Evolutionary conservation across 2,888 invertebrate species (phyloP).

Genomic region (Marronus borbonicus): DNA sequence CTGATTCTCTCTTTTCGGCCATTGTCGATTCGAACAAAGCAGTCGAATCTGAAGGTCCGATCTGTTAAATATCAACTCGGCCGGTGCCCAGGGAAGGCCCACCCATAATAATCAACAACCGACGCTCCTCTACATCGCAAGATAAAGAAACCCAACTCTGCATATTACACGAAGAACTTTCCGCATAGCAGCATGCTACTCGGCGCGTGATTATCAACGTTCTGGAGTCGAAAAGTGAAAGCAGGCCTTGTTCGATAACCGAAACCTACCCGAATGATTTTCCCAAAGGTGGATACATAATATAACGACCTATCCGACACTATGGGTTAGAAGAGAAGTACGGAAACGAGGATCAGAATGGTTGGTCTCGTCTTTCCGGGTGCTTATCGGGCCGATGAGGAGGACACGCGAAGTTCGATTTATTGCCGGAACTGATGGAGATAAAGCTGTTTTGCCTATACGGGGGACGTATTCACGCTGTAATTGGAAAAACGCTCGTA

Average conservation of each 20-base stretch:
- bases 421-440: conserved; percentile 34
- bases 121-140: background rate
- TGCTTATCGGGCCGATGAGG: background rate
- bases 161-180: conserved; percentile 29
- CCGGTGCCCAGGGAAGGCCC: background rate
- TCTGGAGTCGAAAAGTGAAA: conserved; percentile 15
- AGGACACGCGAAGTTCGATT: conserved; percentile 30
- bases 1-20: background rate
- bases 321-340: background rate
- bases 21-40: conserved; percentile 5
- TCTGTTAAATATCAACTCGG: conserved; percentile 30
- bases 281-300: conserved; percentile 10
- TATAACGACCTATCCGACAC: conserved; percentile 18
- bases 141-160: conserved; percentile 38
- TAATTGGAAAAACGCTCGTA: conserved; percentile 16
- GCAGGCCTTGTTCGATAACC: conserved; percentile 19
- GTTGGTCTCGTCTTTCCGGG: background rate
- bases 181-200: background rate
- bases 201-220: background rate
- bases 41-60: conserved; percentile 20
- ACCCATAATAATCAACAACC: conserved; percentile 5
- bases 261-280: conserved; percentile 29
- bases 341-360: background rate
- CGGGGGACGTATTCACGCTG: background rate
- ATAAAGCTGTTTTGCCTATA: conserved; percentile 25